Conservation (phyloP, 2,797 vertebrate species). For the Falco concolor region DNA sequence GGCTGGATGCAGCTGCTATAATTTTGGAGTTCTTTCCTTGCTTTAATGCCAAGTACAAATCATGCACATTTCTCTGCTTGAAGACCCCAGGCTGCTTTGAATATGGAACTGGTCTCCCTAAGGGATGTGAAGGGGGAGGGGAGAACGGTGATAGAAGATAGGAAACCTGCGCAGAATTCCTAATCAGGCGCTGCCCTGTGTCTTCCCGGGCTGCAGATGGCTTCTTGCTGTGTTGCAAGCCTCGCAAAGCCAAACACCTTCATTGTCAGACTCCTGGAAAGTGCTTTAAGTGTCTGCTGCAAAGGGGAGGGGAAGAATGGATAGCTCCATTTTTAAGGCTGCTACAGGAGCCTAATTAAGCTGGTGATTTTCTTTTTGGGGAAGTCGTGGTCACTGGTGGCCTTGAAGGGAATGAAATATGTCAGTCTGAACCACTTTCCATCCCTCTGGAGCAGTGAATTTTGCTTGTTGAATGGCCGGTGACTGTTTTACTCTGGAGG, state of each 20-base stretch:
- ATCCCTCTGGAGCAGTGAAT: neutral
- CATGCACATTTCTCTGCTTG: slow-evolving; percentile 67
- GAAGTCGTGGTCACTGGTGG: neutral
- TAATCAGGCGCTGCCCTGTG: slow-evolving; percentile 52
- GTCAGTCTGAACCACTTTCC: neutral
- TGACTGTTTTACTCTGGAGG: neutral
- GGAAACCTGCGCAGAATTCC: slow-evolving; percentile 57
- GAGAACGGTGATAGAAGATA: neutral
- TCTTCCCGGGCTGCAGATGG: slow-evolving; percentile 46
- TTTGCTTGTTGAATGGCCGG: neutral
- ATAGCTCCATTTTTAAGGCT: neutral
- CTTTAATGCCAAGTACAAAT: slow-evolving; percentile 63
- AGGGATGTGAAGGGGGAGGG: slow-evolving; percentile 32
- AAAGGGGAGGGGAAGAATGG: neutral
- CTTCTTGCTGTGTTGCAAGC: slow-evolving; percentile 26
- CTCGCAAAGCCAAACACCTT: slow-evolving; percentile 41
- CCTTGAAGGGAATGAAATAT: neutral
- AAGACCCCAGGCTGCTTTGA: slow-evolving; percentile 68
- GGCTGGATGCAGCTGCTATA: slow-evolving; percentile 56
- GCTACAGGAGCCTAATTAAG: neutral
- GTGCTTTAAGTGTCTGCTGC: neutral
- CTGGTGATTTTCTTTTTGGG: neutral
- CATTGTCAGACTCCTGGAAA: neutral
- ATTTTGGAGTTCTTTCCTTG: slow-evolving; percentile 49
- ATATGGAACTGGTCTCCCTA: slow-evolving; percentile 59